Evolutionary conservation across 2,888 invertebrate species (phyloP).

Genomic region (Drosophila borborema): DNA sequence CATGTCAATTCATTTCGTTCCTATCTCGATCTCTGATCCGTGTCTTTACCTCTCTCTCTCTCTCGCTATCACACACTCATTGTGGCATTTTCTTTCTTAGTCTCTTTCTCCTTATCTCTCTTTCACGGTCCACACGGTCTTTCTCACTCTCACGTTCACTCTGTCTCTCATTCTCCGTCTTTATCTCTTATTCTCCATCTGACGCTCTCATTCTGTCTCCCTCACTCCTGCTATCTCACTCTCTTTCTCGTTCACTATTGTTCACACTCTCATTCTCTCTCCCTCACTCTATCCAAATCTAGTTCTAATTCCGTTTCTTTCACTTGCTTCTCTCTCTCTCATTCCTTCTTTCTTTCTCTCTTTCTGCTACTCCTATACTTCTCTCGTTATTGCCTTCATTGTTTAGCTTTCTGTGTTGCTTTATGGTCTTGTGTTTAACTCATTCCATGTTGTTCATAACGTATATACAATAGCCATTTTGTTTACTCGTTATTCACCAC

Average conservation of each 20-base stretch:
- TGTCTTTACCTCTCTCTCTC: background rate
- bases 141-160: too few relatives aligned
- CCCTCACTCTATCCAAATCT: too few relatives aligned
- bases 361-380: background rate
- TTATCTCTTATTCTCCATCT: background rate
- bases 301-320: too few relatives aligned
- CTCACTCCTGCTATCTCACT: background rate
- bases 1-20: background rate
- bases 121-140: too few relatives aligned
- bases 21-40: background rate
- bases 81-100: too few relatives aligned
- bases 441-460: slow-evolving; percentile 13
- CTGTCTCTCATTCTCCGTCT: background rate
- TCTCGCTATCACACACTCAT: too few relatives aligned
- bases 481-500: slow-evolving; percentile 15
- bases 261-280: too few relatives aligned
- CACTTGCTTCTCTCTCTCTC: background rate
- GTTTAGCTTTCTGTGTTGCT: background rate
- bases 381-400: too few relatives aligned
- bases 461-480: background rate
- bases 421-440: slow-evolving; percentile 4
- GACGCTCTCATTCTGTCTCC: background rate
- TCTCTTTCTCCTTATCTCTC: too few relatives aligned
- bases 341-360: background rate
- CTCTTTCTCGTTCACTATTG: background rate